phyloP scores from a whole-genome alignment of 92 coral and sea anemone genomes.

The Heteractis magnifica region DNA sequence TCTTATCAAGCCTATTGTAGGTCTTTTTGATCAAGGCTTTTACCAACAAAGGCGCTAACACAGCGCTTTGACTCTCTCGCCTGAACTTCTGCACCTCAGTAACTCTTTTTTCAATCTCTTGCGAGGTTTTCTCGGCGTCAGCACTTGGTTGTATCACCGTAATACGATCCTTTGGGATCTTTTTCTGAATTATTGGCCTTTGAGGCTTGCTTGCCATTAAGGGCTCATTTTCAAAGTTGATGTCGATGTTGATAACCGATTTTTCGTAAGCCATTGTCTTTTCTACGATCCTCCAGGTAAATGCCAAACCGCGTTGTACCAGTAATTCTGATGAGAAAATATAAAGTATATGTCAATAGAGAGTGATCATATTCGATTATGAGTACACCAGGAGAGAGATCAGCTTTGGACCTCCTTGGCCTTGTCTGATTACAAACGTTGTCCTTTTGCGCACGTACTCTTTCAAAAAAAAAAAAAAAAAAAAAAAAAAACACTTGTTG shows the following conservation, averaged over 20 bases:
- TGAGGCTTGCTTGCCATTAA: constrained; percentile 39
- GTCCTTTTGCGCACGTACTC: too few species aligned
- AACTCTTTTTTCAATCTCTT: constrained; percentile 63
- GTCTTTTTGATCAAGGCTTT: constrained; percentile 64
- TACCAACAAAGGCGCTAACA: constrained; percentile 60
- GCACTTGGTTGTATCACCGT: constrained; percentile 71
- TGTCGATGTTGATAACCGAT: constrained; percentile 75
- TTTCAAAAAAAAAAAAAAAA: too few species aligned
- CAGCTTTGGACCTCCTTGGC: too few species aligned
- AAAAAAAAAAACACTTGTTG: too few species aligned
- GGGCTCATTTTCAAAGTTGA: constrained; percentile 77
- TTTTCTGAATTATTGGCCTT: constrained; percentile 50
- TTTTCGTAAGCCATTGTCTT: constrained; percentile 66
- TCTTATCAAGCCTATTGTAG: constrained; percentile 42
- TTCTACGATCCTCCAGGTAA: not conserved
- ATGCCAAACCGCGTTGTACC: not conserved
- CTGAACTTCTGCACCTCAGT: constrained; percentile 67
- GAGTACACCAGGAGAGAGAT: too few species aligned
- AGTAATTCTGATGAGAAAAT: not conserved
- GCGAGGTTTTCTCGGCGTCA: constrained; percentile 59
- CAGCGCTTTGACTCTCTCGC: constrained; percentile 69
- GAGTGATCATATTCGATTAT: too few species aligned
- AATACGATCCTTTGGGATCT: constrained; percentile 67
- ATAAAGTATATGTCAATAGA: too few species aligned
- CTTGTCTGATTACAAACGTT: too few species aligned